Evolutionary conservation across 2,113 vertebrate genomes (phyloP).

Genomic region (Alligator mississippiensis): DNA sequence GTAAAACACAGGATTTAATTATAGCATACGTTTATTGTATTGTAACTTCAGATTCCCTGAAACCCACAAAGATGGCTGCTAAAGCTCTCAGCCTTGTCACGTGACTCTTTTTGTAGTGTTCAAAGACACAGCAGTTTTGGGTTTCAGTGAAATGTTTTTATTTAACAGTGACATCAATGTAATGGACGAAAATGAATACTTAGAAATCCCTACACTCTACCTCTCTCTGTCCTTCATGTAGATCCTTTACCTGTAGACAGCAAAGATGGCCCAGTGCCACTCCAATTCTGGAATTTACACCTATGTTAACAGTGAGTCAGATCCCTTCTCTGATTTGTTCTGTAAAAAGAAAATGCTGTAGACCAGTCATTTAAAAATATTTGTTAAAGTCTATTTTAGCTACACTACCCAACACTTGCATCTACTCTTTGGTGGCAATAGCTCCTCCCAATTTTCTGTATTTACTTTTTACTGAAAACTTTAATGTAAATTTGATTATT

Average conservation of each 20-base stretch:
- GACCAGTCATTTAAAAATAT: too few species aligned
- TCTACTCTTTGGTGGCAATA: neutral
- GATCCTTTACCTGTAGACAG: neutral
- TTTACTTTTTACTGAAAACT: neutral
- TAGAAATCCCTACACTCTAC: neutral
- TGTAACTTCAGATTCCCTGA: conserved; percentile 4
- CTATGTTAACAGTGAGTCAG: neutral
- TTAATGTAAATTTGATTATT: neutral
- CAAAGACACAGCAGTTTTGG: neutral
- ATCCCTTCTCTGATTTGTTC: neutral
- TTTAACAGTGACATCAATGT: neutral
- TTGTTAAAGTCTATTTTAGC: too few species aligned
- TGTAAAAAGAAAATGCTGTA: neutral
- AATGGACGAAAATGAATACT: neutral
- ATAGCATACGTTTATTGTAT: conserved; percentile 2
- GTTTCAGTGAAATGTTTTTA: neutral
- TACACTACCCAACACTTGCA: neutral
- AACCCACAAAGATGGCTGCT: conserved; percentile 27
- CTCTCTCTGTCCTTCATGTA: neutral
- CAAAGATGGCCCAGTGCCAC: neutral
- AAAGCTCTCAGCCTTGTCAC: neutral
- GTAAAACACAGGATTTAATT: conserved; percentile 23
- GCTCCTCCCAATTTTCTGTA: neutral
- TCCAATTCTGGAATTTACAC: neutral
- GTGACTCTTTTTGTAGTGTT: neutral